Evolutionary conservation across 2,797 vertebrate species (phyloP).

Genomic region (Morelia viridis): DNA sequence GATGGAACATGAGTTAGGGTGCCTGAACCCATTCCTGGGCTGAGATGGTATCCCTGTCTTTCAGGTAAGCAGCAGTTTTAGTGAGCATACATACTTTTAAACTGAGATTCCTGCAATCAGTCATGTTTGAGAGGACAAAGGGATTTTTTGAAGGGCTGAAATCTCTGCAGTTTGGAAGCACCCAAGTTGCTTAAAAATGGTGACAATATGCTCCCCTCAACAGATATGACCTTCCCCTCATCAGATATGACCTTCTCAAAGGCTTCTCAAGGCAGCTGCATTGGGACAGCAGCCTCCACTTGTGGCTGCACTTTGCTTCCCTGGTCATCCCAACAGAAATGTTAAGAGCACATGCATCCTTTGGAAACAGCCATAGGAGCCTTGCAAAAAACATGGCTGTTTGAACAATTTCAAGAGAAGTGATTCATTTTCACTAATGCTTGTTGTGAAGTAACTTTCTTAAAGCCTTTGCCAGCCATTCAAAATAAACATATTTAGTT

Average conservation of each 20-base stretch:
- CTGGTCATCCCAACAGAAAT: not conserved
- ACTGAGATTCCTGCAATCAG: not conserved
- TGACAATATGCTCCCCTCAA: not conserved
- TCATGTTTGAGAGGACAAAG: not conserved
- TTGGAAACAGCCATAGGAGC: too few relatives aligned
- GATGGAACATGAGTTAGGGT: not conserved
- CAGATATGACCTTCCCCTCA: not conserved
- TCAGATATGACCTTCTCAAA: not conserved
- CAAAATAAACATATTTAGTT: not conserved
- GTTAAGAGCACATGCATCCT: not conserved
- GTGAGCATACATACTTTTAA: not conserved
- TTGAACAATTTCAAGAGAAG: too few relatives aligned
- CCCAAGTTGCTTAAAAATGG: not conserved
- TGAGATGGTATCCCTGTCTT: not conserved
- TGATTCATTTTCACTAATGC: not conserved
- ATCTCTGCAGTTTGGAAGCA: not conserved
- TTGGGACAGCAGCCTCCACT: not conserved
- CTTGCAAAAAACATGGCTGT: too few relatives aligned
- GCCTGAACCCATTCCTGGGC: not conserved
- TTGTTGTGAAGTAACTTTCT: not conserved
- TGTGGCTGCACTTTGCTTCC: not conserved
- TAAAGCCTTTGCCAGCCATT: not conserved
- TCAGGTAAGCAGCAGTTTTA: not conserved
- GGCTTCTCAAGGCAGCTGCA: not conserved
- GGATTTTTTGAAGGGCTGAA: not conserved